Percentiles rank a stretch among this genome's conserved stretches.
These are phyloP conservation scores for Hemistola chrysoprasaria DNA, from an alignment of 2,888 invertebrate species.

Conservation along the genomic window DNA sequence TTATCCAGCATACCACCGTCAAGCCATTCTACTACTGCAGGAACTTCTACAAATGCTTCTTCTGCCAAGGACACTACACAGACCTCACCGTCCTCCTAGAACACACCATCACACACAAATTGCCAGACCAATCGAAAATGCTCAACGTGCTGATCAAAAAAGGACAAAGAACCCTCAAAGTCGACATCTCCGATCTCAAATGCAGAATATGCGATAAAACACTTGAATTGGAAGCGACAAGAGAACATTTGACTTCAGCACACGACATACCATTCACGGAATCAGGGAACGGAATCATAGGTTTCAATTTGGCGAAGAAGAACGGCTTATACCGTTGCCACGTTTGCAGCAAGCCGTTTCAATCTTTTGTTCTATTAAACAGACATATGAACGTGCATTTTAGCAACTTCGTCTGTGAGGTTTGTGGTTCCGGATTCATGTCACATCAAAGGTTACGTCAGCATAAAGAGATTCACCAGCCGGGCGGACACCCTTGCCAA, in stretches of 20 bases:
- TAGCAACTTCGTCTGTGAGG: constrained; percentile 62
- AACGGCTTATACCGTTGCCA: constrained; percentile 58
- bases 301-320: constrained; percentile 49
- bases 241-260: constrained; percentile 46
- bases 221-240: constrained; percentile 45
- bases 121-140: constrained; percentile 43
- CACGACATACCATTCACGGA: constrained; percentile 51
- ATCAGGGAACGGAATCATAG: constrained; percentile 57
- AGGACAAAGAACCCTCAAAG: constrained; percentile 61
- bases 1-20: constrained; percentile 53
- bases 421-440: constrained; percentile 63
- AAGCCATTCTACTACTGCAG: constrained; percentile 61
- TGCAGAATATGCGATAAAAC: constrained; percentile 50
- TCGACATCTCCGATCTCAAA: constrained; percentile 58
- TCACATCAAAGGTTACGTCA: constrained; percentile 58
- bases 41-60: constrained; percentile 66
- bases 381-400: constrained; percentile 70
- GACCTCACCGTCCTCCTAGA: constrained; percentile 49
- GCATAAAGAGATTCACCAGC: constrained; percentile 60
- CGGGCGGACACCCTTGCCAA: constrained; percentile 62
- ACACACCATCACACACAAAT: constrained; percentile 48
- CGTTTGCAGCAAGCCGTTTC: constrained; percentile 55
- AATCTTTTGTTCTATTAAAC: constrained; percentile 62
- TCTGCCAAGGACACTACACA: constrained; percentile 52
- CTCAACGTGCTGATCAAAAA: constrained; percentile 55